A percentile compares a stretch with the other conserved stretches of the same genome.
Conservation (phyloP, 2,113 vertebrate species). For the Xiphias gladius region DNA sequence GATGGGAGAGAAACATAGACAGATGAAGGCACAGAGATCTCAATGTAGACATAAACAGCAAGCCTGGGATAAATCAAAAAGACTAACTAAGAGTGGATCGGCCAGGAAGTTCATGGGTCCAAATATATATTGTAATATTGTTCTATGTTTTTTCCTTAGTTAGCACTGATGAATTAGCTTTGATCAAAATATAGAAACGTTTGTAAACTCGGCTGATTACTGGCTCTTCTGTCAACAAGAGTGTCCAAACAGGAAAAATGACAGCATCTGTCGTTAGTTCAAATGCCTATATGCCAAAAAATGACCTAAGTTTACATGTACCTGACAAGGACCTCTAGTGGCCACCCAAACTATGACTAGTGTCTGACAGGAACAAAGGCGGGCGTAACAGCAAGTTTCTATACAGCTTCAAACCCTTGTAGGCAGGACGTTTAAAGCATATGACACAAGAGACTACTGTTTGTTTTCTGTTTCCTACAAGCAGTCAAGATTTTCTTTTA, state of each 20-base stretch:
- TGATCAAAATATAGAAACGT: background rate
- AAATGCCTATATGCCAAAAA: background rate
- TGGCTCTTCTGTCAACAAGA: background rate
- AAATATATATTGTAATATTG: background rate
- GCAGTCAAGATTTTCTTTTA: background rate
- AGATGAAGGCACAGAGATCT: conserved; percentile 47
- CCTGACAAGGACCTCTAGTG: background rate
- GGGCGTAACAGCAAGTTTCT: background rate
- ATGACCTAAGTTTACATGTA: background rate
- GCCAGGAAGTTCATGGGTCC: background rate
- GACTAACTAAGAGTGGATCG: background rate
- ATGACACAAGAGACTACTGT: background rate
- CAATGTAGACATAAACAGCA: conserved; percentile 18
- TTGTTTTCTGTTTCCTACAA: background rate
- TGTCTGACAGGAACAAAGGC: background rate
- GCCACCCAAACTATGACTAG: background rate
- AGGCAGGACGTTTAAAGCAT: background rate
- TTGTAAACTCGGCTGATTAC: background rate
- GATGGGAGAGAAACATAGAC: conserved; percentile 36
- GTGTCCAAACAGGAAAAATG: background rate
- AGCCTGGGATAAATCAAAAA: background rate
- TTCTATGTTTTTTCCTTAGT: background rate
- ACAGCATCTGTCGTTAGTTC: background rate
- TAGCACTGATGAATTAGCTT: background rate
- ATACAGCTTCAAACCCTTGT: background rate